A percentile compares a stretch with the other conserved stretches of the same genome.
Conservation (phyloP, 2,888 invertebrate species). For the Spodoptera littoralis region DNA sequence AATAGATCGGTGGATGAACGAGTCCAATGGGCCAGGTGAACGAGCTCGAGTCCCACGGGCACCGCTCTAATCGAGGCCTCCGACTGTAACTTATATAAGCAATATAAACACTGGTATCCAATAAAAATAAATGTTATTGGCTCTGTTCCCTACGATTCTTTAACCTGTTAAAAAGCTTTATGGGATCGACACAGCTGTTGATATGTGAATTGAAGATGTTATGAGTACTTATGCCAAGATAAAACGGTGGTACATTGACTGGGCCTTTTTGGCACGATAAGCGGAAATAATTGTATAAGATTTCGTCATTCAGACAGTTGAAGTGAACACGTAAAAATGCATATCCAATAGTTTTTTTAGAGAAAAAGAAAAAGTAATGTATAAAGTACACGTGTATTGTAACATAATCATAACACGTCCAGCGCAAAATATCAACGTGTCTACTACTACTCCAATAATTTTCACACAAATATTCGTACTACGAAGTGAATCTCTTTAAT, state of each 20-base stretch:
- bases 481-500: conserved; percentile 25
- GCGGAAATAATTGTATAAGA: too few species aligned
- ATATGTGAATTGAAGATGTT: conserved; percentile 9
- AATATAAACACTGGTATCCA: conserved; percentile 31
- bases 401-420: too few species aligned
- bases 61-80: conserved; percentile 57
- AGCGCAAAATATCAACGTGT: too few species aligned
- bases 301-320: too few species aligned
- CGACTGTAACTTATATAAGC: conserved; percentile 47
- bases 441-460: background rate
- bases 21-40: conserved; percentile 62
- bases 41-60: conserved; percentile 58
- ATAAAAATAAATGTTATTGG: conserved; percentile 48
- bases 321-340: too few species aligned
- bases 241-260: background rate
- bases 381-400: too few species aligned
- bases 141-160: conserved; percentile 15
- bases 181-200: conserved; percentile 13
- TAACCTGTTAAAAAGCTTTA: conserved; percentile 29
- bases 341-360: too few species aligned
- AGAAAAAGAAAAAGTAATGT: too few species aligned
- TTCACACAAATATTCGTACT: conserved; percentile 4
- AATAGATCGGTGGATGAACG: conserved; percentile 63
- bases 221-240: background rate
- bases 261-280: too few species aligned